Percentiles rank a stretch among this genome's conserved stretches.
Evolutionary conservation across 2,888 invertebrate genomes (phyloP).

Genomic region (Seira sanloemensis): DNA sequence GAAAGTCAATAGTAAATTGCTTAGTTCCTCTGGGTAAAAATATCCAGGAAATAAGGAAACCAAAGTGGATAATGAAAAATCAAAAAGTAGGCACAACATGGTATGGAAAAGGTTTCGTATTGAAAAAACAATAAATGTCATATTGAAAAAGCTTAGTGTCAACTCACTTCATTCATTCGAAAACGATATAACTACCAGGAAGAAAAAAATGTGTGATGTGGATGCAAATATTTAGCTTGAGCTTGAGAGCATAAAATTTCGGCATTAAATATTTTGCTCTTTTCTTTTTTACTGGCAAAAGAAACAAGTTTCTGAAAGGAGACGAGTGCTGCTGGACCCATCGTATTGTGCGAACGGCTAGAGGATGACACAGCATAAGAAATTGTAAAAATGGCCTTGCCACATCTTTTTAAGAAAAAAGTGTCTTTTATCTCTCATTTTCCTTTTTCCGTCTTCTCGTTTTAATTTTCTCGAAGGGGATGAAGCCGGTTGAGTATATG

Average conservation of each 20-base stretch:
- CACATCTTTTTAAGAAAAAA: conserved; percentile 27
- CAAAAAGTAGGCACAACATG: no score
- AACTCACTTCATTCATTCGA: conserved; percentile 2
- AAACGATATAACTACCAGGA: no score
- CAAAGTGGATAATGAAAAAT: background rate
- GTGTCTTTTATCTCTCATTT: conserved; percentile 18
- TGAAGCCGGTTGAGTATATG: conserved; percentile 5
- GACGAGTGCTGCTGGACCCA: no score
- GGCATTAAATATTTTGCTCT: background rate
- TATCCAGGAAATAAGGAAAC: conserved; percentile 56
- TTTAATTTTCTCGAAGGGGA: conserved; percentile 27
- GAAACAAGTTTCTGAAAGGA: background rate
- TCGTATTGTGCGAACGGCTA: background rate
- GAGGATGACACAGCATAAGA: conserved; percentile 29
- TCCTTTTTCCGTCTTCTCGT: conserved; percentile 7
- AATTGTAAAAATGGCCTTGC: conserved; percentile 36
- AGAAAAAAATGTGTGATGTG: no score
- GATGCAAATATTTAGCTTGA: conserved; percentile 14
- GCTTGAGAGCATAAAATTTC: background rate
- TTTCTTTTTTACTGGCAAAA: background rate
- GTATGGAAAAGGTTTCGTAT: no score
- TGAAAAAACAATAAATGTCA: no score
- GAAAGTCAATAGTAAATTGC: conserved; percentile 53
- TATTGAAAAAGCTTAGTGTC: no score
- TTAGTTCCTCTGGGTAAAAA: conserved; percentile 16